A percentile compares a stretch with the other conserved stretches of the same genome.
Evolutionary conservation across 2,888 invertebrate genomes (phyloP).

Genomic region (Polyommatus icarus): DNA sequence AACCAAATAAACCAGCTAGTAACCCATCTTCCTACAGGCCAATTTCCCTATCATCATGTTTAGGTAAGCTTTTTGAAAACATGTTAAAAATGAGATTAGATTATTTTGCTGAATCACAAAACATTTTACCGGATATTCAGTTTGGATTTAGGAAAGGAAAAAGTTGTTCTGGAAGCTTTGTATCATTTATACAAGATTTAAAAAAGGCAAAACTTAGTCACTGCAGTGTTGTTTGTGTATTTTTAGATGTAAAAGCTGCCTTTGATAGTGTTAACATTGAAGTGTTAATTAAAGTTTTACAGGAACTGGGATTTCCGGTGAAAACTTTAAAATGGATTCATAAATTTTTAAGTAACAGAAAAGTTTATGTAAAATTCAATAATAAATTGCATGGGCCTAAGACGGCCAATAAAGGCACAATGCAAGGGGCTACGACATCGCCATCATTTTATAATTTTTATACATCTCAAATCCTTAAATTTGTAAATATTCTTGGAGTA

Average conservation of each 20-base stretch:
- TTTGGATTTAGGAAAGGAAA: slow-evolving; percentile 37
- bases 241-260: slow-evolving; percentile 40
- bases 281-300: slow-evolving; percentile 9
- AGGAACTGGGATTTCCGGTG: slow-evolving; percentile 32
- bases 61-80: slow-evolving; percentile 40
- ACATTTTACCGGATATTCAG: slow-evolving; percentile 35
- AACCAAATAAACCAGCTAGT: slow-evolving; percentile 31
- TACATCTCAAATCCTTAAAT: slow-evolving; percentile 28
- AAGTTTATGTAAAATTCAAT: slow-evolving; percentile 40
- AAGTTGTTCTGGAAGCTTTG: slow-evolving; percentile 38
- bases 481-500: background rate
- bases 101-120: slow-evolving; percentile 37
- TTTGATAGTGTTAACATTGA: slow-evolving; percentile 39
- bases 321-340: slow-evolving; percentile 33
- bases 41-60: slow-evolving; percentile 39
- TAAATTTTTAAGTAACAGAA: slow-evolving; percentile 38
- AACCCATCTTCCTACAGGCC: slow-evolving; percentile 37
- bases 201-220: slow-evolving; percentile 32
- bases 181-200: slow-evolving; percentile 35
- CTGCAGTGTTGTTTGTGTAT: slow-evolving; percentile 11
- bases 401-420: slow-evolving; percentile 35
- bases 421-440: slow-evolving; percentile 39
- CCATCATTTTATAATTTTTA: slow-evolving; percentile 40
- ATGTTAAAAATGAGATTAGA: slow-evolving; percentile 39
- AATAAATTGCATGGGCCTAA: slow-evolving; percentile 39